Conservation (phyloP, 2,888 invertebrate species). For the Branchipolynoe longqiensis region DNA sequence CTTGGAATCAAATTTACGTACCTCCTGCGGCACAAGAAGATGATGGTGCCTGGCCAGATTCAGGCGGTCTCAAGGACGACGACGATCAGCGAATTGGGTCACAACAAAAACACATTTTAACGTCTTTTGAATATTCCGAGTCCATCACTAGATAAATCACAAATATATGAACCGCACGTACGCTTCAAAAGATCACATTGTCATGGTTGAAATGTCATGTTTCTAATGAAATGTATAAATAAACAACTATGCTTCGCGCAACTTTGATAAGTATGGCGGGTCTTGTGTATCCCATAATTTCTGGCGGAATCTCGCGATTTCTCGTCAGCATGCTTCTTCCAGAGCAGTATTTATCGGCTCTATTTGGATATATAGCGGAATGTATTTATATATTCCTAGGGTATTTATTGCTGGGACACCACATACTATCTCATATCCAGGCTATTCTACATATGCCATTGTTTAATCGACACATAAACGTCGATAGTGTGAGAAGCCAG, state of each 20-base stretch:
- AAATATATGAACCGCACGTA: not conserved
- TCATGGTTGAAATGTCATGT: conserved; percentile 41
- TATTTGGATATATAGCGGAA: too few species aligned
- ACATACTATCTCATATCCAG: too few species aligned
- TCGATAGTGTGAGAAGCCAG: too few species aligned
- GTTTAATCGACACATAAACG: too few species aligned
- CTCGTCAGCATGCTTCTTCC: conserved; percentile 44
- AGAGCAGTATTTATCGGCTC: not conserved
- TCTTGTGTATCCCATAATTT: conserved; percentile 46
- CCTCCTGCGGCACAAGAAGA: conserved; percentile 3
- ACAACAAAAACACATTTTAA: conserved; percentile 35
- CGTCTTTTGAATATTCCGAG: not conserved
- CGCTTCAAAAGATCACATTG: conserved; percentile 9
- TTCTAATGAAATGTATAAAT: conserved; percentile 48
- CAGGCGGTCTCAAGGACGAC: conserved; percentile 48
- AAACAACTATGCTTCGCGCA: conserved; percentile 38
- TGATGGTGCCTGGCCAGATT: conserved; percentile 28
- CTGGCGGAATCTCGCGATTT: conserved; percentile 31
- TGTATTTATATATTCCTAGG: too few species aligned
- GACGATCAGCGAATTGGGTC: conserved; percentile 41
- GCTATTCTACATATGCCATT: too few species aligned
- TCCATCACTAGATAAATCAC: not conserved
- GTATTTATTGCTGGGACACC: too few species aligned
- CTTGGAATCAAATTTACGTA: not conserved
- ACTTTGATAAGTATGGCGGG: conserved; percentile 47